A percentile compares a stretch with the other conserved stretches of the same genome.
phyloP scores from a whole-genome alignment of 2,888 invertebrate genomes.

The Diaperis boleti region DNA sequence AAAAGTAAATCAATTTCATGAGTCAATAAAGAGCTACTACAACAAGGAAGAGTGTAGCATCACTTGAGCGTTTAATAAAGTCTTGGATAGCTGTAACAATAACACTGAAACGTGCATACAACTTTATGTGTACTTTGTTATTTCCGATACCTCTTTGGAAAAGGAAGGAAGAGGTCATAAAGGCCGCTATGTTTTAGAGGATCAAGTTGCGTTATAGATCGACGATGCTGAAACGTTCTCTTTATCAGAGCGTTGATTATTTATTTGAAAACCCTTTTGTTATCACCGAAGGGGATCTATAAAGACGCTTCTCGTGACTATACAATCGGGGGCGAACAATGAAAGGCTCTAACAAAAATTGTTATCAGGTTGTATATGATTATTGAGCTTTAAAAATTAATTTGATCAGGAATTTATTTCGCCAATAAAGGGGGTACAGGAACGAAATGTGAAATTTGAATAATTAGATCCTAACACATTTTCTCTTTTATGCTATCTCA shows the following conservation, averaged over 20 bases:
- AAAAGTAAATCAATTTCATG: conserved; percentile 18
- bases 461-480: too few relatives aligned
- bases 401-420: too few relatives aligned
- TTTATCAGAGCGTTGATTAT: conserved; percentile 48
- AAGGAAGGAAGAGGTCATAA: conserved; percentile 29
- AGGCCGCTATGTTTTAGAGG: conserved; percentile 26
- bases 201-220: conserved; percentile 35
- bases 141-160: conserved; percentile 38
- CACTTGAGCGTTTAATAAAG: conserved; percentile 24
- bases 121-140: conserved; percentile 43
- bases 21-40: conserved; percentile 12
- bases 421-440: too few relatives aligned
- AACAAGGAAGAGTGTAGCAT: conserved; percentile 8
- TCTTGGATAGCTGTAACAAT: conserved; percentile 41
- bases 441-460: too few relatives aligned
- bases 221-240: conserved; percentile 42
- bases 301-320: conserved; percentile 26
- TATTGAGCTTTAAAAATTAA: conserved; percentile 7
- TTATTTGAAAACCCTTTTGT: conserved; percentile 45
- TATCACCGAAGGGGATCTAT: conserved; percentile 46
- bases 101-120: conserved; percentile 43
- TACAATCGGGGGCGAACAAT: conserved; percentile 12
- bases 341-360: conserved; percentile 6
- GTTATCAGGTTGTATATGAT: conserved; percentile 10
- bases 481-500: too few relatives aligned